Percentiles rank a stretch among this genome's conserved stretches.
Evolutionary conservation across 2,797 vertebrate genomes (phyloP).

Genomic region (Rhynchotus rufescens): DNA sequence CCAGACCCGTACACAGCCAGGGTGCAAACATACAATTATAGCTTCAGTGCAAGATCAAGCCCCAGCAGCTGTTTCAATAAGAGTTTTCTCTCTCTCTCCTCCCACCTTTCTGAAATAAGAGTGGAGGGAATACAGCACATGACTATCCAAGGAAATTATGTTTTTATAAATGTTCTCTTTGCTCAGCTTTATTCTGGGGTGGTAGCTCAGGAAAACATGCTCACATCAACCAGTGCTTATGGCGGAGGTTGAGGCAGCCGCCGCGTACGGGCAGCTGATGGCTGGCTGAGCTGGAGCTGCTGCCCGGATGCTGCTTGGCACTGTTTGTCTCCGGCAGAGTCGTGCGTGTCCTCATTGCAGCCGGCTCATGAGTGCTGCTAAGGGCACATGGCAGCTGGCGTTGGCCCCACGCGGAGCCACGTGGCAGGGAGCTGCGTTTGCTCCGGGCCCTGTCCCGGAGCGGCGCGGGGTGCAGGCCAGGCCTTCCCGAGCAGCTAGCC

Average conservation of each 20-base stretch:
- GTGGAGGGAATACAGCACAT: slow-evolving; percentile 34
- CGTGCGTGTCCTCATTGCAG: slow-evolving; percentile 13
- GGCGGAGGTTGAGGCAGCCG: neutral
- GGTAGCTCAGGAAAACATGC: slow-evolving; percentile 16
- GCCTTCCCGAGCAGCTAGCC: too few relatives aligned
- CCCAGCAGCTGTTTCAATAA: slow-evolving; percentile 7
- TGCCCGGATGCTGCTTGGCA: neutral
- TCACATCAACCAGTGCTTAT: slow-evolving; percentile 18
- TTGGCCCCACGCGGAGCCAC: neutral
- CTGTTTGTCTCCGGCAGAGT: slow-evolving; percentile 46
- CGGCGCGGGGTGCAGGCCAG: too few relatives aligned
- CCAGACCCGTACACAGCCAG: neutral
- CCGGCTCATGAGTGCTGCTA: neutral
- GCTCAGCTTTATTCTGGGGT: slow-evolving; percentile 47
- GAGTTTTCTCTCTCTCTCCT: slow-evolving; percentile 15
- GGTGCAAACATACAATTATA: slow-evolving; percentile 20
- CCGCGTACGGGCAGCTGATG: neutral
- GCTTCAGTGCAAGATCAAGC: neutral
- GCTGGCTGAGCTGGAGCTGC: neutral
- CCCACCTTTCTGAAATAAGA: slow-evolving; percentile 31
- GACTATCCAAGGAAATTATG: slow-evolving; percentile 34
- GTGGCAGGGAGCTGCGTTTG: neutral
- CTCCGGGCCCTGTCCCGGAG: too few relatives aligned
- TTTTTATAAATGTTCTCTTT: slow-evolving; percentile 58
- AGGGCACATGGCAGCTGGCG: slow-evolving; percentile 30